A percentile compares a stretch with the other conserved stretches of the same genome.
Conservation (phyloP, 2,113 vertebrate species). For the Brachyhypopomus gauderio region DNA sequence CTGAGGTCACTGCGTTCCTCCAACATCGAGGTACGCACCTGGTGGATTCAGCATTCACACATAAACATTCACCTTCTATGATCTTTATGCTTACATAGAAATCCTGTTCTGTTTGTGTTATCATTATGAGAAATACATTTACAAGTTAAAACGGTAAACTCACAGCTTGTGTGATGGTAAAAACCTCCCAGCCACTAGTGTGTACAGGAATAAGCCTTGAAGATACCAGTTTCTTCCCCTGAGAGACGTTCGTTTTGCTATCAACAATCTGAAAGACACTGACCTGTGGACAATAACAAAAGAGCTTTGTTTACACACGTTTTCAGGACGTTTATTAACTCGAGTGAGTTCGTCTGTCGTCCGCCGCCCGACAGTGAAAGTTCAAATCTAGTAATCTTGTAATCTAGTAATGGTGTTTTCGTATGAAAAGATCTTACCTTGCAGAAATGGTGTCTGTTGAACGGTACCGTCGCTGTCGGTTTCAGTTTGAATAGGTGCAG, state of each 20-base stretch:
- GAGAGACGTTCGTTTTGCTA: slow-evolving; percentile 62
- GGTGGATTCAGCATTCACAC: not conserved
- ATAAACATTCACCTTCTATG: not conserved
- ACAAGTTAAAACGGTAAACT: slow-evolving; percentile 58
- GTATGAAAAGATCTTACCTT: slow-evolving; percentile 70
- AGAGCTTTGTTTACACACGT: not conserved
- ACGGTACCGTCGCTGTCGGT: slow-evolving; percentile 52
- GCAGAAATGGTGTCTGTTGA: slow-evolving; percentile 83
- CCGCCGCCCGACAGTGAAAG: no score
- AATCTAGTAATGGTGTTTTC: not conserved
- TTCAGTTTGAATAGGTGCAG: slow-evolving; percentile 87
- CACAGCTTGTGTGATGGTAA: slow-evolving; percentile 85
- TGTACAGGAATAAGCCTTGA: slow-evolving; percentile 80
- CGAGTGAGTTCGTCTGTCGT: no score
- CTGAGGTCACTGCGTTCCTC: slow-evolving; percentile 81
- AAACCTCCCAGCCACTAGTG: slow-evolving; percentile 86
- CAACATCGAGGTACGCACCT: slow-evolving; percentile 83
- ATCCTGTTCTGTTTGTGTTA: not conserved
- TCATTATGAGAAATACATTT: not conserved
- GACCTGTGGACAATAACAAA: slow-evolving; percentile 69
- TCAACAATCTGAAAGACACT: slow-evolving; percentile 83
- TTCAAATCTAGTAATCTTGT: no score
- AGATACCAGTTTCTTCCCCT: slow-evolving; percentile 78
- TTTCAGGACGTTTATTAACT: no score
- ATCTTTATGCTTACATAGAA: not conserved